These are phyloP conservation scores for Toxostoma redivivum DNA, from an alignment of 2,113 vertebrate species.

Conservation along the genomic window DNA sequence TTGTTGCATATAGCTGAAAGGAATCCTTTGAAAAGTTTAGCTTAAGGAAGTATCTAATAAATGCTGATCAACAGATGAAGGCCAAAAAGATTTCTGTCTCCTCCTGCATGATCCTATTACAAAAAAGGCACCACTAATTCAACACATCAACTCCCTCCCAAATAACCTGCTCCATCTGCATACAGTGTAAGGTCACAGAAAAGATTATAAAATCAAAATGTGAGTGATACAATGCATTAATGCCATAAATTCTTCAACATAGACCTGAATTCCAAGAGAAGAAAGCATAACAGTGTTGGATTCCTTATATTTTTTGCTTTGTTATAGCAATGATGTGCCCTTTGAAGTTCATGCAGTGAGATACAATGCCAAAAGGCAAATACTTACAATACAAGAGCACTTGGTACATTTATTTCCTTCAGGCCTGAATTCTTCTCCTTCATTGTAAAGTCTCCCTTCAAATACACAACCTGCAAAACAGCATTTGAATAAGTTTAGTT, in stretches of 20 bases:
- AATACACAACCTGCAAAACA: conserved; percentile 87
- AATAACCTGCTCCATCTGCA: background rate
- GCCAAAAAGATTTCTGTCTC: background rate
- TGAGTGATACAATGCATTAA: background rate
- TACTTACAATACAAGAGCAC: conserved; percentile 92
- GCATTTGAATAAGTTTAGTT: background rate
- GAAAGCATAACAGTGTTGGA: background rate
- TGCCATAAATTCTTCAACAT: background rate
- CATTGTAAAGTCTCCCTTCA: conserved; percentile 88
- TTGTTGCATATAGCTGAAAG: background rate
- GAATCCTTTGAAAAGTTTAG: background rate
- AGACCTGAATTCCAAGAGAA: background rate
- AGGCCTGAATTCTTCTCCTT: conserved; percentile 91
- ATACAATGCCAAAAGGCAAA: conserved; percentile 46
- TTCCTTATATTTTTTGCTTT: conserved; percentile 18
- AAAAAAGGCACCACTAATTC: background rate
- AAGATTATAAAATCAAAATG: background rate
- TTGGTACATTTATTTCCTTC: conserved; percentile 89
- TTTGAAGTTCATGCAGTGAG: conserved; percentile 29
- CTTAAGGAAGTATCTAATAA: background rate
- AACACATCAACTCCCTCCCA: background rate
- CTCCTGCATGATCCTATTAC: background rate
- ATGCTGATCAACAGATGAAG: background rate
- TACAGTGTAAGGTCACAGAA: background rate
- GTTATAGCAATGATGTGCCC: background rate